phyloP scores from a whole-genome alignment of 2,797 vertebrate species.

The Phrynocephalus guinanensis region DNA sequence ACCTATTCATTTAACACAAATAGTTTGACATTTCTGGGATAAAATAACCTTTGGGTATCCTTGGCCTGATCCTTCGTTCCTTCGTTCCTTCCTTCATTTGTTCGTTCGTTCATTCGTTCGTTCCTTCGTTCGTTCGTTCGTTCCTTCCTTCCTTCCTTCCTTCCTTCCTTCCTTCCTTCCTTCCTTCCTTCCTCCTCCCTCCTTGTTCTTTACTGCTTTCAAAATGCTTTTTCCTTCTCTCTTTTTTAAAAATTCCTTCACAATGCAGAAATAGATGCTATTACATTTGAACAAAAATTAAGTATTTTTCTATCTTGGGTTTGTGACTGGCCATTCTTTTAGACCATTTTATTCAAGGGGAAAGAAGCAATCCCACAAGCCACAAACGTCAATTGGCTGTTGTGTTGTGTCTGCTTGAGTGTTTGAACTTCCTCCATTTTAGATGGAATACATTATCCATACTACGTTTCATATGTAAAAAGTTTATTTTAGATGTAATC shows the following conservation, averaged over 20 bases:
- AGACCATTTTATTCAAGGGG: not conserved
- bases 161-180: too few relatives aligned
- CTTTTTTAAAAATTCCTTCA: slow-evolving; percentile 53
- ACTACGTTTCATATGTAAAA: not conserved
- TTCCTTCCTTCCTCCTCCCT: too few relatives aligned
- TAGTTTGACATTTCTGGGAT: fast-evolving
- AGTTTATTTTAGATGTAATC: not conserved
- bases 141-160: too few relatives aligned
- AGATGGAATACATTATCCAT: not conserved
- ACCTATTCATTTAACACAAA: slow-evolving; percentile 15
- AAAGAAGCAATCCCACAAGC: not conserved
- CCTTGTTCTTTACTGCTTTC: slow-evolving; percentile 50
- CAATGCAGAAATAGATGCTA: not conserved
- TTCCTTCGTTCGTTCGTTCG: not conserved
- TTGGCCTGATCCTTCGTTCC: not conserved
- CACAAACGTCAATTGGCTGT: not conserved
- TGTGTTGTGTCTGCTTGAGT: not conserved
- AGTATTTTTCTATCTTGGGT: not conserved
- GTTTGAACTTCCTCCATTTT: not conserved
- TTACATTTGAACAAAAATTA: not conserved
- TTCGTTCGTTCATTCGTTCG: too few relatives aligned
- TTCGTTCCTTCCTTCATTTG: not conserved
- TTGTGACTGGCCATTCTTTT: not conserved
- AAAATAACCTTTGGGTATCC: slow-evolving; percentile 7
- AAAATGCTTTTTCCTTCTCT: slow-evolving; percentile 69